Percentiles rank a stretch among this genome's conserved stretches.
Evolutionary conservation across 2,113 vertebrate species (phyloP).

Genomic region (Nycticorax nycticorax): DNA sequence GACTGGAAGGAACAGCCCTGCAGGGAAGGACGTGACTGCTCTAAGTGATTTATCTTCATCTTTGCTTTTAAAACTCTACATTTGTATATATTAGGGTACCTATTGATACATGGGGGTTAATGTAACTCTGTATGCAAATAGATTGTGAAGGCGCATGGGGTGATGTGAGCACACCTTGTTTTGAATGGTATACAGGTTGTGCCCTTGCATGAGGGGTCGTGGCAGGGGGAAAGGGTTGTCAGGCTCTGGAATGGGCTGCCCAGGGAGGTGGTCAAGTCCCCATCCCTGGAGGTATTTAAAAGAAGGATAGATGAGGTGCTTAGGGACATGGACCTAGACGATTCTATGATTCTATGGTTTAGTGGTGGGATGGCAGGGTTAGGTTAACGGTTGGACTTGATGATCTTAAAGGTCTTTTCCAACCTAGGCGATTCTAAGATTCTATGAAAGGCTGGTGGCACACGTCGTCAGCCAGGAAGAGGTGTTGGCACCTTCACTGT

Average conservation of each 20-base stretch:
- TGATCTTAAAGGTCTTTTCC: too few relatives aligned
- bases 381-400: too few relatives aligned
- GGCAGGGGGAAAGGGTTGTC: rapidly evolving
- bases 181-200: rapidly evolving
- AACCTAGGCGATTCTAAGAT: too few relatives aligned
- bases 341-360: too few relatives aligned
- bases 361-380: too few relatives aligned
- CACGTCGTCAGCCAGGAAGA: background rate
- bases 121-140: rapidly evolving
- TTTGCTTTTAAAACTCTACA: background rate
- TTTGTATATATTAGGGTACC: background rate
- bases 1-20: background rate
- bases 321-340: too few relatives aligned
- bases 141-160: background rate
- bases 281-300: too few relatives aligned
- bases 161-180: background rate
- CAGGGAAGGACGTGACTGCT: background rate
- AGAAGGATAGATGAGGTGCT: too few relatives aligned
- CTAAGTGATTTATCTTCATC: background rate
- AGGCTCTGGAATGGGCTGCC: too few relatives aligned
- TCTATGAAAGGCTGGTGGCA: background rate
- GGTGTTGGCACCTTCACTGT: background rate
- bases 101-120: background rate
- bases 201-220: background rate
- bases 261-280: too few relatives aligned